phyloP scores from a whole-genome alignment of 2,888 invertebrate species.

The Cordilura impudica region DNA sequence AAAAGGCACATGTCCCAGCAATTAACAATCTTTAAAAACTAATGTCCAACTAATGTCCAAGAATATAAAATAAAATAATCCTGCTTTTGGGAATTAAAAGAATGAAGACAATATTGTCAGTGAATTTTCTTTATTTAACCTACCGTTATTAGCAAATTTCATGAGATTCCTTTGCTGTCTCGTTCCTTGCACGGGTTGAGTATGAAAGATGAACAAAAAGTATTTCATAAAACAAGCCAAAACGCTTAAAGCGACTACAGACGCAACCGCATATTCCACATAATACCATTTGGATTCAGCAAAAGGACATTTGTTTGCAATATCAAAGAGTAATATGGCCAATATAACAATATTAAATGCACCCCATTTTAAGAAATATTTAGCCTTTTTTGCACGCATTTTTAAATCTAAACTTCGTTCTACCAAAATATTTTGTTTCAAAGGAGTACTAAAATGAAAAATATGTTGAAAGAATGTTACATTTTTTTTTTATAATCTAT shows the following conservation, averaged over 20 bases:
- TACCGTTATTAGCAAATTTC: constrained; percentile 78
- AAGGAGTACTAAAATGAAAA: constrained; percentile 67
- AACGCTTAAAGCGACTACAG: constrained; percentile 79
- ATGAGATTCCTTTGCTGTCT: constrained; percentile 79
- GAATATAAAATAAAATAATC: not conserved
- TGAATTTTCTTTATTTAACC: not conserved
- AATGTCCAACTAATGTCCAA: not conserved
- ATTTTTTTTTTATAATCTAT: not conserved
- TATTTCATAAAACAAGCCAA: constrained; percentile 79
- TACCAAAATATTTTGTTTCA: constrained; percentile 67
- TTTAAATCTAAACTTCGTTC: constrained; percentile 71
- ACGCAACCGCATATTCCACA: constrained; percentile 77
- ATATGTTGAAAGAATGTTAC: too few species aligned
- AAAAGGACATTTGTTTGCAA: constrained; percentile 71
- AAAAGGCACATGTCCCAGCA: too few species aligned
- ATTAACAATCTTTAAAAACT: too few species aligned
- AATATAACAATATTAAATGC: constrained; percentile 71
- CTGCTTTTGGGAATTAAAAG: not conserved
- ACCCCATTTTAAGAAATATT: constrained; percentile 74
- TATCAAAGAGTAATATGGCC: constrained; percentile 71
- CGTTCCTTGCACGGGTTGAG: constrained; percentile 78
- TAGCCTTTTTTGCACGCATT: constrained; percentile 68
- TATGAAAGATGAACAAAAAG: constrained; percentile 76
- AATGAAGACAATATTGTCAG: not conserved
- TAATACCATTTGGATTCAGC: constrained; percentile 74